A percentile compares a stretch with the other conserved stretches of the same genome.
Conservation (phyloP, 2,113 vertebrate species). For the Blennius ocellaris region DNA sequence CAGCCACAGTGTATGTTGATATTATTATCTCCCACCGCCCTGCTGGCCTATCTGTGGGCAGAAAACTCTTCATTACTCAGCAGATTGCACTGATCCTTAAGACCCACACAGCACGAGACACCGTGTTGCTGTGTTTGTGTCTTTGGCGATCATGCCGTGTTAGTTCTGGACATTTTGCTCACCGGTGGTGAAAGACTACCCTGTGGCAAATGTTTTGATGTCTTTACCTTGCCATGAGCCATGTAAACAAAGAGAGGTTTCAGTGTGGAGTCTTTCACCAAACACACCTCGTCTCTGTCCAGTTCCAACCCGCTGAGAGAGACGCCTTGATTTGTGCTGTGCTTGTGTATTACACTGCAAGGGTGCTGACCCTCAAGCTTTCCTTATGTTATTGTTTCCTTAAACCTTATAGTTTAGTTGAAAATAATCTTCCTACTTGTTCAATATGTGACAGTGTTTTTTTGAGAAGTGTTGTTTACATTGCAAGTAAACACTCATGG, state of each 20-base stretch:
- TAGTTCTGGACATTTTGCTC: background rate
- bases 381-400: background rate
- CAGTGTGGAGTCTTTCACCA: constrained; percentile 8
- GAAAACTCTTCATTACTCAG: constrained; percentile 67
- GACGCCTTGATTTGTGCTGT: background rate
- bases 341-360: background rate
- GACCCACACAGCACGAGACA: constrained; percentile 26
- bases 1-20: constrained; percentile 51
- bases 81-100: constrained; percentile 62
- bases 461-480: background rate
- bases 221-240: constrained; percentile 27
- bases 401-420: background rate
- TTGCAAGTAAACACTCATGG: too few relatives aligned
- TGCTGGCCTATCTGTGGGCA: constrained; percentile 55
- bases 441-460: background rate
- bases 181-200: constrained; percentile 23
- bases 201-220: constrained; percentile 30
- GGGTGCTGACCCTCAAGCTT: background rate
- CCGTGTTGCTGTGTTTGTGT: constrained; percentile 10
- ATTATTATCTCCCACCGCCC: constrained; percentile 52
- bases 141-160: constrained; percentile 11
- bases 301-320: background rate
- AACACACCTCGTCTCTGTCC: constrained; percentile 12
- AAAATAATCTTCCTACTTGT: background rate
- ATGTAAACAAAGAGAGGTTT: constrained; percentile 39